Conservation (phyloP, 2,797 vertebrate genomes). For the Rhinogobio ventralis region DNA sequence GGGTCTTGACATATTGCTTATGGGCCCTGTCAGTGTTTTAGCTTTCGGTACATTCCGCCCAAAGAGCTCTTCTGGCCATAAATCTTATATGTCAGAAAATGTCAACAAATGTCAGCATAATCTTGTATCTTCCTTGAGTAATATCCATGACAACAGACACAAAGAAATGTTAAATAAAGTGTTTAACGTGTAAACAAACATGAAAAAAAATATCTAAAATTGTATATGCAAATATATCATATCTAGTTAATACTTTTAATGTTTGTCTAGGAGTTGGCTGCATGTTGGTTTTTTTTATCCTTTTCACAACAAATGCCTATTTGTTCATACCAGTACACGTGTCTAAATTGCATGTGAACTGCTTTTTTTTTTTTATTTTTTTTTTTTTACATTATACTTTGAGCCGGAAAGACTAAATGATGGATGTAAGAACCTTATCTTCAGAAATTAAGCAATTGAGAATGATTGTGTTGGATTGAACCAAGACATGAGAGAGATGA, state of each 20-base stretch:
- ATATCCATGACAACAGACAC: conserved; percentile 7
- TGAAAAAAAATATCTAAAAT: not conserved
- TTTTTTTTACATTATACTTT: not conserved
- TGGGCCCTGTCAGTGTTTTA: not conserved
- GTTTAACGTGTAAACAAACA: not conserved
- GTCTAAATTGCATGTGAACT: not conserved
- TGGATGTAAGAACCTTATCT: not conserved
- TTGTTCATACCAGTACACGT: not conserved
- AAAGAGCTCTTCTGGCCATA: not conserved
- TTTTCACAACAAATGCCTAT: not conserved
- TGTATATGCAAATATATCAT: not conserved
- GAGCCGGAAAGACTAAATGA: not conserved
- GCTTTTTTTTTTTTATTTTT: not conserved
- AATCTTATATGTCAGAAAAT: conserved; percentile 53
- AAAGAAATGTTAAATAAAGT: not conserved
- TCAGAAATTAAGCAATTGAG: not conserved
- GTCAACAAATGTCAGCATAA: conserved; percentile 51
- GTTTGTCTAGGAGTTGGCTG: not conserved
- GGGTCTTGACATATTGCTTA: not conserved
- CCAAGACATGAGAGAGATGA: not conserved
- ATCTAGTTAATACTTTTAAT: not conserved
- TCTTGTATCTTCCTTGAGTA: not conserved
- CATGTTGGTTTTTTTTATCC: not conserved
- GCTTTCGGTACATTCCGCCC: not conserved
- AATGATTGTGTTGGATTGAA: not conserved